Evolutionary conservation across 1,140 invertebrate genomes (phyloP), one percentile per base, ranked within the genome.

Genomic region (Papilio glaucus): DNA sequence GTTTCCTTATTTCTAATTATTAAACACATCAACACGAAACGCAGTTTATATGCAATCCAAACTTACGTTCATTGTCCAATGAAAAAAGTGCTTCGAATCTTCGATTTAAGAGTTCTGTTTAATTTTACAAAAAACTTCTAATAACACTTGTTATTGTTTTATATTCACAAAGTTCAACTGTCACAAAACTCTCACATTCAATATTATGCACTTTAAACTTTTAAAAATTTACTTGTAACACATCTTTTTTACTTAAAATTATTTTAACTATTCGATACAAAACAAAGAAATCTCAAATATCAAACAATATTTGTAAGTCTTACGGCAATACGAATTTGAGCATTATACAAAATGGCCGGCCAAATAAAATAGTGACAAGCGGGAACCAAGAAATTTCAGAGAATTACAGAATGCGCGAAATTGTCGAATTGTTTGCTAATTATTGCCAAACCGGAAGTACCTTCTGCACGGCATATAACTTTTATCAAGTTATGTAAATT

Each of bases 271-370:
- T 65, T 9, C 24, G 1, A 13, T 57, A 9, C 5, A 57, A 65
- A 65, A 39, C 62, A 41, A 33, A 37, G 29, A 33, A 79, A 79
- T 82, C 80, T 80, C 75, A 73, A 80, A 82, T 87, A 86, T 89
- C 87, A 79, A 79, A 80, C 80, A 72, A 78, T 81, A 76, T 88
- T 81, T 73, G 73, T 72, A 62, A 45, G 69, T 77, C 73, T 81
- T 72, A 69, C 63, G 73, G 72, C 75, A 74, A 70, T 73, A 82
- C 69, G 79, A 85, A 53, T 29, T 33, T 33, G 82, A 86, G 49
- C 49, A 57, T 57, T 57, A 88, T 85, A 87, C 87, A 90, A 90
- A 86, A 90, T 90, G 88, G 88, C 88, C 85, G 86, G 83, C 82
- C 67, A 87, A 88, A 85, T 86, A 87, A 85, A 84, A 77, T 49